Conservation (phyloP, 1,140 invertebrate species). For the Charaxes varanes region DNA sequence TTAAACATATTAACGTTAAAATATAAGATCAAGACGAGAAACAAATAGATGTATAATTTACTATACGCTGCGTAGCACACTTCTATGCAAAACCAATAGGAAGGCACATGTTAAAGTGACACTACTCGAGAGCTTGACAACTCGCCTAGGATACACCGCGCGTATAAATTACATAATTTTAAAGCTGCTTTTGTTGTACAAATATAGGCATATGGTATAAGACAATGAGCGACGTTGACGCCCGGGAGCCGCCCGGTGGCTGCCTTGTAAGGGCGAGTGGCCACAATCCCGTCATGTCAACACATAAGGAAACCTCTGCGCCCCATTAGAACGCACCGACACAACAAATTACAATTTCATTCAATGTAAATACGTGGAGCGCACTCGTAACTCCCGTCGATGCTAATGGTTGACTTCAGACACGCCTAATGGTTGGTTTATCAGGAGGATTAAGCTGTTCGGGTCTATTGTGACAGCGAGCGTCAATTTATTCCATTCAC, state of each 20-base stretch:
- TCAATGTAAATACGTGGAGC: constrained; percentile 61
- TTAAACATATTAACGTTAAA: constrained; percentile 6
- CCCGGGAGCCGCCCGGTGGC: constrained; percentile 26
- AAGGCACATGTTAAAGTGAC: not conserved
- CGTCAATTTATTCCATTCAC: constrained; percentile 41
- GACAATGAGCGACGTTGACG: constrained; percentile 39
- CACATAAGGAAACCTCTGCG: constrained; percentile 46
- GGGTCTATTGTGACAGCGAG: constrained; percentile 33
- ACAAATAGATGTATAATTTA: constrained; percentile 4
- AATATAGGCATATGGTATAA: constrained; percentile 39
- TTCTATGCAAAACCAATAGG: too few species aligned
- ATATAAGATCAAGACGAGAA: constrained; percentile 1
- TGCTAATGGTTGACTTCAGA: constrained; percentile 56
- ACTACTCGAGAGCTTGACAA: constrained; percentile 1
- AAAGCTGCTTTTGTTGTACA: constrained; percentile 27
- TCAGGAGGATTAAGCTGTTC: constrained; percentile 50
- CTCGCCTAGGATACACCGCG: constrained; percentile 14
- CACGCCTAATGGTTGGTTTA: constrained; percentile 53
- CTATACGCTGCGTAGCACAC: too few species aligned
- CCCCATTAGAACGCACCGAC: constrained; percentile 44
- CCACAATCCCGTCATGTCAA: constrained; percentile 40
- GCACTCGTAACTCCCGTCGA: constrained; percentile 36
- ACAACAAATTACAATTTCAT: constrained; percentile 68
- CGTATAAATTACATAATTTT: constrained; percentile 14
- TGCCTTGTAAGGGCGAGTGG: constrained; percentile 36